These are phyloP conservation scores for Xenentodon cancila DNA, from an alignment of 2,797 vertebrate genomes.

Conservation along the genomic window DNA sequence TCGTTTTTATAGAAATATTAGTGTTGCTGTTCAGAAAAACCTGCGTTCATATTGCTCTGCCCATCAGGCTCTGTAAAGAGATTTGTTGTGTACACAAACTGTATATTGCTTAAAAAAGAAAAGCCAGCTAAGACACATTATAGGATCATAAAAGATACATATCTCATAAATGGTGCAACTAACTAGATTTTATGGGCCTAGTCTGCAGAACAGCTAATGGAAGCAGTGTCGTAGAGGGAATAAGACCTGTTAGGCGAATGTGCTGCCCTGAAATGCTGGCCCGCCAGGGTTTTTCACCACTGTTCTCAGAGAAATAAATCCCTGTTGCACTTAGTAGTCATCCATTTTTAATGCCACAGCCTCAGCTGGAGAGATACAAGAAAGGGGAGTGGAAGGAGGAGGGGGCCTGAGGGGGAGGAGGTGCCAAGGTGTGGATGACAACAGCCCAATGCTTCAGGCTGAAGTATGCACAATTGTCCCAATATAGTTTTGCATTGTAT, in stretches of 20 bases:
- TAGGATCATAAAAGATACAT: slow-evolving; percentile 75
- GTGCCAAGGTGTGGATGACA: no score
- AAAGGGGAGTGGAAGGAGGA: slow-evolving; percentile 17
- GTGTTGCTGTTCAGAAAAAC: no score
- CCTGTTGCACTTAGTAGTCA: slow-evolving; percentile 85
- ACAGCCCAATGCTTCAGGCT: no score
- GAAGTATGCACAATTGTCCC: no score
- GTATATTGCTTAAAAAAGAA: slow-evolving; percentile 23
- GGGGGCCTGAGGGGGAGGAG: slow-evolving; percentile 4
- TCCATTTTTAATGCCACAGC: slow-evolving; percentile 83
- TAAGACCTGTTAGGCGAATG: slow-evolving; percentile 67
- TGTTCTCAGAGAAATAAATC: slow-evolving; percentile 79
- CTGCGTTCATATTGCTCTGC: neutral
- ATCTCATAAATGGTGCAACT: slow-evolving; percentile 74
- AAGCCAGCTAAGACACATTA: slow-evolving; percentile 51
- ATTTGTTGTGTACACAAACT: slow-evolving; percentile 32
- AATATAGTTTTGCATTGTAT: no score
- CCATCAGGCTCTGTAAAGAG: slow-evolving; percentile 14
- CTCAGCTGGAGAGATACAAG: slow-evolving; percentile 77
- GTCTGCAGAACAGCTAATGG: slow-evolving; percentile 76
- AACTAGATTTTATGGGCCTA: slow-evolving; percentile 73
- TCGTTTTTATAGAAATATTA: no score
- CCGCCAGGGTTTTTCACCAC: slow-evolving; percentile 70
- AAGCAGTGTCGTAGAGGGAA: slow-evolving; percentile 60
- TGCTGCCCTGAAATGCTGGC: slow-evolving; percentile 72